Evolutionary conservation across 2,797 vertebrate species (phyloP).

Genomic region (Anisognathus igniventris): DNA sequence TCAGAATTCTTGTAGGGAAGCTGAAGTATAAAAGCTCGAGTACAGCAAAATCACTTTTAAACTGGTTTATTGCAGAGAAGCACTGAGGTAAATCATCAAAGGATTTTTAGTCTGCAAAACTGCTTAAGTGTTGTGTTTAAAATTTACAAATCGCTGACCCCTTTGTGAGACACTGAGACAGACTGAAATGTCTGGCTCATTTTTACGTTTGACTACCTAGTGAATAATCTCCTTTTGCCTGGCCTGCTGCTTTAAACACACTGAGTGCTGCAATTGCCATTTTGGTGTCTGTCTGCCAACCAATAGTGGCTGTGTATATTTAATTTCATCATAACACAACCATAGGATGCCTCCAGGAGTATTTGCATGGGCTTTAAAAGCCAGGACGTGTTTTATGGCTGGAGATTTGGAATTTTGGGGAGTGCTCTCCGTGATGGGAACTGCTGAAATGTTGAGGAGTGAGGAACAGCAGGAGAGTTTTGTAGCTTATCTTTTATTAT

Average conservation of each 20-base stretch:
- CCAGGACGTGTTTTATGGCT: fast-evolving
- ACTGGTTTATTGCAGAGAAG: neutral
- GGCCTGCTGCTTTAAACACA: neutral
- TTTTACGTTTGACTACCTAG: neutral
- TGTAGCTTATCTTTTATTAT: neutral
- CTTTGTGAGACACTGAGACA: neutral
- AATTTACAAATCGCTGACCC: neutral
- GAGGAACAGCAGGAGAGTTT: neutral
- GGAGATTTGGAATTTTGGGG: neutral
- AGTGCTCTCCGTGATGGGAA: neutral
- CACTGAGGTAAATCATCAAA: neutral
- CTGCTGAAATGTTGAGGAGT: neutral
- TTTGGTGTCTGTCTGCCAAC: neutral
- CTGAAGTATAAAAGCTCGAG: neutral
- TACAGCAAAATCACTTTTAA: neutral
- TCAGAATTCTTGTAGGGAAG: neutral
- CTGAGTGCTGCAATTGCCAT: neutral
- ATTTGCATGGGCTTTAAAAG: neutral
- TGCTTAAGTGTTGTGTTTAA: constrained; percentile 22
- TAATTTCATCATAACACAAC: neutral
- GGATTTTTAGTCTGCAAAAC: constrained; percentile 5
- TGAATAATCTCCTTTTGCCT: constrained; percentile 16
- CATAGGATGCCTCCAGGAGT: neutral
- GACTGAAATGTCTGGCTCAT: neutral
- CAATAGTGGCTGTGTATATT: neutral